phyloP scores from a whole-genome alignment of 2,113 vertebrate genomes.

The Phyllostomus discolor region DNA sequence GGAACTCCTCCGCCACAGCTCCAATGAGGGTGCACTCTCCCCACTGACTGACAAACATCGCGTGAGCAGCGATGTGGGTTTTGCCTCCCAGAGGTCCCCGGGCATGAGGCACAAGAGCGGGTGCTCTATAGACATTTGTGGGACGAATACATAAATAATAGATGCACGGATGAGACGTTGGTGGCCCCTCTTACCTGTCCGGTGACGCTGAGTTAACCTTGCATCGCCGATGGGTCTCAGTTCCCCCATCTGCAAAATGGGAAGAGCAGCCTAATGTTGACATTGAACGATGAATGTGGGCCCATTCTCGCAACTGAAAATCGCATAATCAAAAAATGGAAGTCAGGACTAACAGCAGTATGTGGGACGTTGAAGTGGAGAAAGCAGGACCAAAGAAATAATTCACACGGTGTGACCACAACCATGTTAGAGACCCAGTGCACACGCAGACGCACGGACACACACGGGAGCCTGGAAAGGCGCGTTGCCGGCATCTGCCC shows the following conservation, averaged over 20 bases:
- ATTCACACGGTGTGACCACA: background rate
- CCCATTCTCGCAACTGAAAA: background rate
- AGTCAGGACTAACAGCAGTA: background rate
- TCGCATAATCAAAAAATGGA: background rate
- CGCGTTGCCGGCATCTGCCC: background rate
- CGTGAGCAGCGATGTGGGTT: background rate
- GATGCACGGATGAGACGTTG: background rate
- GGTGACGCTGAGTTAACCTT: background rate
- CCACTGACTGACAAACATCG: background rate
- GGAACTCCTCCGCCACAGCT: background rate
- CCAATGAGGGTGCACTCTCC: background rate
- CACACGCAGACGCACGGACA: background rate
- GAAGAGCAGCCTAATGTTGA: background rate
- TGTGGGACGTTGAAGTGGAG: background rate
- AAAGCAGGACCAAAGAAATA: background rate
- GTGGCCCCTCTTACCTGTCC: background rate
- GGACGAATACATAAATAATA: background rate
- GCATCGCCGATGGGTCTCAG: background rate
- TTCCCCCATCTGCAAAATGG: background rate
- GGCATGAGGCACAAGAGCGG: background rate
- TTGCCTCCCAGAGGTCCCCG: background rate
- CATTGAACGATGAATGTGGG: background rate
- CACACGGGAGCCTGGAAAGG: background rate
- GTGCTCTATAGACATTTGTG: background rate
- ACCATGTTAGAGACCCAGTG: background rate